These are phyloP conservation scores for Vireo altiloquus DNA, from an alignment of 2,113 vertebrate species.

Conservation along the genomic window DNA sequence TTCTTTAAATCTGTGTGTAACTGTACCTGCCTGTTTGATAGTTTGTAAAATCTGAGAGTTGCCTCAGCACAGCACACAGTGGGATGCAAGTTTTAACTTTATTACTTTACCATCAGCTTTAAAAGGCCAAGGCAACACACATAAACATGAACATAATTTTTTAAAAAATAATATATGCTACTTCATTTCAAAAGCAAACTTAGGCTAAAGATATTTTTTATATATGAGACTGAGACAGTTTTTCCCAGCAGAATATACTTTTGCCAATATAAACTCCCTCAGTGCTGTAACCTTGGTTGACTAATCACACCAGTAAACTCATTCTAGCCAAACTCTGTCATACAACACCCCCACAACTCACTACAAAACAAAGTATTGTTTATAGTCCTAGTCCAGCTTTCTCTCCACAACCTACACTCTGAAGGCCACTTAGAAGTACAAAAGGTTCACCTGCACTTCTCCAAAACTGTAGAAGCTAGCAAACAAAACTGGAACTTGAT, in stretches of 20 bases:
- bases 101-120: not conserved
- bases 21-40: rapidly evolving
- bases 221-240: not conserved
- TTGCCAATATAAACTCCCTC: not conserved
- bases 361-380: not conserved
- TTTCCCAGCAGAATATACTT: not conserved
- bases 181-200: not conserved
- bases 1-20: not conserved
- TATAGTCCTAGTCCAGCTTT: not conserved
- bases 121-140: not conserved
- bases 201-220: not conserved
- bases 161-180: not conserved
- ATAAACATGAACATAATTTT: not conserved
- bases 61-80: not conserved
- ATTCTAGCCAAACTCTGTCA: not conserved
- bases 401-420: not conserved
- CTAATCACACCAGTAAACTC: not conserved
- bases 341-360: not conserved
- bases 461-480: not conserved
- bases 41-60: not conserved
- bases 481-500: not conserved
- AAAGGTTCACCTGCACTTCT: not conserved
- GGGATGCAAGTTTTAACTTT: not conserved
- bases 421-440: not conserved
- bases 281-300: not conserved